Conservation (phyloP, 1,140 invertebrate genomes). For the Ylistrum balloti region DNA sequence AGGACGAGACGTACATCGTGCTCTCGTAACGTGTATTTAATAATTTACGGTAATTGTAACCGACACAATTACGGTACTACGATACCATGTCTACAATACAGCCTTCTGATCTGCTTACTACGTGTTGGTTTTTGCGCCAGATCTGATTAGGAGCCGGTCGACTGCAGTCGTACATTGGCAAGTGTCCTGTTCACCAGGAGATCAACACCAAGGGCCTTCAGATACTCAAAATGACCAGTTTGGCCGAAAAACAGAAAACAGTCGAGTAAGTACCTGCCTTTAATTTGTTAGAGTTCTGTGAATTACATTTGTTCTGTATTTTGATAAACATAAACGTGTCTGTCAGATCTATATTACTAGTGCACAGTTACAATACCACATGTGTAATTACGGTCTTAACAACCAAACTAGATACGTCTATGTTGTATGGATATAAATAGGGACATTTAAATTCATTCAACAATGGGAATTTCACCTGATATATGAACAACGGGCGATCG, state of each 20-base stretch:
- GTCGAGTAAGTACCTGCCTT: conserved; percentile 2
- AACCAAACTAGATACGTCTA: neutral
- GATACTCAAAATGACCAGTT: neutral
- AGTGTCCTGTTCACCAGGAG: conserved; percentile 12
- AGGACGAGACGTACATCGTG: too few relatives aligned
- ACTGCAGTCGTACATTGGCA: conserved; percentile 3
- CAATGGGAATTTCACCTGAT: neutral
- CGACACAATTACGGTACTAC: neutral
- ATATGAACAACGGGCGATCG: too few relatives aligned
- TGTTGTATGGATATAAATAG: neutral
- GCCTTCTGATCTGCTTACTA: neutral
- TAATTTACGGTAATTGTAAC: neutral
- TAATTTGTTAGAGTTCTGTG: neutral
- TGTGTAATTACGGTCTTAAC: neutral
- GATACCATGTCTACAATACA: neutral
- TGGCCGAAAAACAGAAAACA: neutral
- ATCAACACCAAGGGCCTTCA: neutral
- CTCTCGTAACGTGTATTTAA: too few relatives aligned
- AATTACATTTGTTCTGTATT: neutral
- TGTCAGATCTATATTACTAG: neutral
- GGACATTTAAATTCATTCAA: neutral
- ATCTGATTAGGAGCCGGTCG: conserved; percentile 5
- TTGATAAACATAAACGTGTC: neutral
- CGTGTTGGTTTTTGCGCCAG: neutral
- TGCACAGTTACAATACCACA: neutral